Base-by-base conservation (phyloP, 2,888 invertebrate species). In the Epirrhoe alternata region DNA sequence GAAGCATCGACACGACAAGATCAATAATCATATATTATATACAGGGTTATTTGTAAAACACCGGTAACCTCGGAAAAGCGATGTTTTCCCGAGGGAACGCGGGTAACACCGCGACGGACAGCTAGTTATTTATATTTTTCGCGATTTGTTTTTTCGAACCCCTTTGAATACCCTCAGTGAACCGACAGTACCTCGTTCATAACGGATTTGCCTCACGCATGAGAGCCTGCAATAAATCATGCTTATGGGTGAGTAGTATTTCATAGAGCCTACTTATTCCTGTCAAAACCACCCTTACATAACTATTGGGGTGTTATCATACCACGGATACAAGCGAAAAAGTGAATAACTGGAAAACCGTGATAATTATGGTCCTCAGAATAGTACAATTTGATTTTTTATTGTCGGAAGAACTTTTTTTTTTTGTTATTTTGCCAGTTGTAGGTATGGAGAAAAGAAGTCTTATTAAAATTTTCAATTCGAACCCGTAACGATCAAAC, bases 231-330 rank as follows among this genome's bases (percentile, higher is more conserved):
- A 51, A 62, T 62, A 14, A 31, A 62, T 62, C 51, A 56, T 45
- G 51, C 55, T 62, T 51, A 56, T 17, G 35, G 61, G 47, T 56
- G 16, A 50, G 61, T 55, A 62, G 42, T 56, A 56, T 60, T 65
- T 56, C 56, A 50, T 51, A 30, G 16, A 55, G 55, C 50, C 30
- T 54, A 31, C 38, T 56, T 56, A 56, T 50, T 51, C 45, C 14
- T 56, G 55, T 56, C 38, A 56, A 56, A 51, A 51, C 51, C 50
- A 42, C 42, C 52, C 52, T 60, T 53, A 61, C 47, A 54, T 30
- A 33, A 53, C 52, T 50, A 47, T 61, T 30, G 10, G 33, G 47
- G 33, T 61, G 47, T 61, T 53, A 52, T 51, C 42, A 8, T 16
- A 54, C 47, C 53, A 33, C 47, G 14, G 6, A 47, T 7, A 47